Evolutionary conservation across 1,140 invertebrate genomes (phyloP).

Genomic region (Uloborus diversus): DNA sequence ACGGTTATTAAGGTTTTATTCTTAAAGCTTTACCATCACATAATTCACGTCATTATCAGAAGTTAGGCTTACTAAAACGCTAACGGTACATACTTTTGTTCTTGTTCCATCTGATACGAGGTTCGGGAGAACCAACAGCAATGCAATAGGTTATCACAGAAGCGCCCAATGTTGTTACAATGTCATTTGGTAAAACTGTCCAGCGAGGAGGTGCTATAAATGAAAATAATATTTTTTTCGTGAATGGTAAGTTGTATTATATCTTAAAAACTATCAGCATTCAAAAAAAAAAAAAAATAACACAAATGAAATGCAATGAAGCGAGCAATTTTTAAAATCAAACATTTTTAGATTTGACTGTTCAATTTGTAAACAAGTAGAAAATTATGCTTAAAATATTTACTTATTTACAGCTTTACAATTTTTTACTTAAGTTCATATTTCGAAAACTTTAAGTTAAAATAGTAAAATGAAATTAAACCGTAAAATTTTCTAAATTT

Average conservation of each 20-base stretch:
- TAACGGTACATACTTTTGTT: too few relatives aligned
- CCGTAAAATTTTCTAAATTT: too few relatives aligned
- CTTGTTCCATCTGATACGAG: slow-evolving; percentile 47
- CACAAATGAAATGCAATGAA: too few relatives aligned
- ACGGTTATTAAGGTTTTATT: not conserved
- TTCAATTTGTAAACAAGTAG: too few relatives aligned
- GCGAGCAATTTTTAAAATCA: too few relatives aligned
- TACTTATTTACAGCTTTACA: too few relatives aligned
- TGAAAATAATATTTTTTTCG: not conserved
- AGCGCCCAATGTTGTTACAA: not conserved
- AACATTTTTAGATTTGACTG: too few relatives aligned
- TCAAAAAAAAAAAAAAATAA: not conserved
- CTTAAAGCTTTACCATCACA: not conserved
- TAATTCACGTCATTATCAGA: not conserved
- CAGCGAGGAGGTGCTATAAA: slow-evolving; percentile 9
- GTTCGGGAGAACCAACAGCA: slow-evolving; percentile 53
- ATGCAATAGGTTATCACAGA: slow-evolving; percentile 61
- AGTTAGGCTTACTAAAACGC: not conserved
- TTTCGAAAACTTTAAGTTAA: too few relatives aligned
- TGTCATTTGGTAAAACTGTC: not conserved
- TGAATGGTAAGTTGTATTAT: too few relatives aligned
- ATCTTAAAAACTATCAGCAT: not conserved
- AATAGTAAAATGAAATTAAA: too few relatives aligned
- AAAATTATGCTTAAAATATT: too few relatives aligned
- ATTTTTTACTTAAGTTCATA: too few relatives aligned